phyloP scores from a whole-genome alignment of 2,888 invertebrate species.

The Andrena bicolor region DNA sequence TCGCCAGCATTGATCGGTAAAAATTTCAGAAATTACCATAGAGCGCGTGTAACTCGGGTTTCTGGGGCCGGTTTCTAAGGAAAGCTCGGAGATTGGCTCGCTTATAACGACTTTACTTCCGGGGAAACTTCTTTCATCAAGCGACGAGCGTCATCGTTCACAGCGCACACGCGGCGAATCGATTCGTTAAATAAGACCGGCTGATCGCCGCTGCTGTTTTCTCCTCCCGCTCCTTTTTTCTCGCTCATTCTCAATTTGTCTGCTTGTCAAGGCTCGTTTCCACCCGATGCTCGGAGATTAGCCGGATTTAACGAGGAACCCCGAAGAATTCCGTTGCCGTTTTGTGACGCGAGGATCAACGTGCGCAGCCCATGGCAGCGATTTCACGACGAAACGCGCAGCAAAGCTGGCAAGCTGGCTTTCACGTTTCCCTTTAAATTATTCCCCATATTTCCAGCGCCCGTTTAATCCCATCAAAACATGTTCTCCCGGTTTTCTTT shows the following conservation, averaged over 20 bases:
- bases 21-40: slow-evolving; percentile 28
- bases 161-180: slow-evolving; percentile 14
- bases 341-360: slow-evolving; percentile 16
- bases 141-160: slow-evolving; percentile 24
- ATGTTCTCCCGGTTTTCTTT: background rate
- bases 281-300: slow-evolving; percentile 14
- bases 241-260: slow-evolving; percentile 2
- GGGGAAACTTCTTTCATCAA: slow-evolving; percentile 33
- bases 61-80: background rate
- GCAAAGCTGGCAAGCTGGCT: background rate
- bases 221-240: too few species aligned
- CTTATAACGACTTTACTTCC: slow-evolving; percentile 39
- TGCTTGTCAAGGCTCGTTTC: slow-evolving; percentile 6
- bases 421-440: slow-evolving; percentile 15
- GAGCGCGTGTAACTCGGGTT: background rate
- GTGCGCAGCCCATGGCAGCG: background rate
- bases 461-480: slow-evolving; percentile 22
- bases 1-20: background rate
- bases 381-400: slow-evolving; percentile 21
- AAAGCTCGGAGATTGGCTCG: slow-evolving; percentile 22
- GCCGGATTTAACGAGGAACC: slow-evolving; percentile 18
- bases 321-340: slow-evolving; percentile 19
- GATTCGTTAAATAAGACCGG: slow-evolving; percentile 22
- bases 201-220: slow-evolving; percentile 1
- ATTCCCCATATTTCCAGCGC: slow-evolving; percentile 19